Evolutionary conservation across 2,888 invertebrate genomes (phyloP), one percentile per base, ranked within the genome.

Genomic region (Sepiola atlantica): DNA sequence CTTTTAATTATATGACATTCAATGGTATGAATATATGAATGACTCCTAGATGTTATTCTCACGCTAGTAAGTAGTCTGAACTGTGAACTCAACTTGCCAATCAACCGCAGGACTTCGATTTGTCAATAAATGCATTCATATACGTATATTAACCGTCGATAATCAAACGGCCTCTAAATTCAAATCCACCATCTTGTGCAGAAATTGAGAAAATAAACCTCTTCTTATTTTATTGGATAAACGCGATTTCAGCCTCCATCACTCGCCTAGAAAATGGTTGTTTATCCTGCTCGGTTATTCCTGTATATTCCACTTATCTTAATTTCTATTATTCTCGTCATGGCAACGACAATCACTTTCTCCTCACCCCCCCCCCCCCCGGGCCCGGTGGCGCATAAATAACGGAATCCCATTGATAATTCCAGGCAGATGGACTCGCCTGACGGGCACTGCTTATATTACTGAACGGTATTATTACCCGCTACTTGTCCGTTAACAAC

Each of bases 361-460:
- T 45, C 45, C 45, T 45, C 45, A 45, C 45, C 8, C 45, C 8
- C 45, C 45, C 45, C 8, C 32, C 77, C 32, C 77, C n/a, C 14
- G 1, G 12, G 77, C 16, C 77, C n/a, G 14, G 77, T 18, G n/a
- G 77, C 16, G 16, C 77, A 77, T 77, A n/a, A 77, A 77, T 77
- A 77, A 77, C 77, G 3, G 32, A 77, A n/a, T 77, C 32, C n/a
- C 77, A 77, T 77, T 77, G 77, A 77, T 77, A 77, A n/a, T 77
- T 77, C 77, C n/a, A 77, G 77, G n/a, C 77, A 77, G 77, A 77
- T 77, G 77, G 77, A 77, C n/a, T 77, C 77, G 77, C 77, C 32
- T 77, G n/a, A 77, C 18, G n/a, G 77, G n/a, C n/a, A n/a, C 77
- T 77, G 77, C 77, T 32, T 77, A 77, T n/a, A 77, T 77, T 77